A percentile compares a stretch with the other conserved stretches of the same genome.
phyloP scores from a whole-genome alignment of 2,888 invertebrate genomes.

The Synergus japonicus region DNA sequence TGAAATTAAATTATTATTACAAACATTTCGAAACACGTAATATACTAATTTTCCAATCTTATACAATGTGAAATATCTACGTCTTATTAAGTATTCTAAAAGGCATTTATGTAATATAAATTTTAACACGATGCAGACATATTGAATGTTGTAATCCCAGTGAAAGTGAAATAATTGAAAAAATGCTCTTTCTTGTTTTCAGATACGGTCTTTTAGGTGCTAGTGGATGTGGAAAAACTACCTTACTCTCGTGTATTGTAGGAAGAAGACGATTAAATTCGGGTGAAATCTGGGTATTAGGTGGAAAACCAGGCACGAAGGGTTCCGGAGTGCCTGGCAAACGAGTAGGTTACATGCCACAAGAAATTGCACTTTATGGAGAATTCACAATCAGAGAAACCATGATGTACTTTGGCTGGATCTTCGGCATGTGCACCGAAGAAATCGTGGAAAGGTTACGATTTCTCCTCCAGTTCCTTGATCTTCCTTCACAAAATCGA shows the following conservation, averaged over 20 bases:
- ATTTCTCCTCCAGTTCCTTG: conserved; percentile 93
- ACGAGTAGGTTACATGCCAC: conserved; percentile 98
- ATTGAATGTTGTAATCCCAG: neutral
- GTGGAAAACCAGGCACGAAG: conserved; percentile 92
- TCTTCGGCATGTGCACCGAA: conserved; percentile 92
- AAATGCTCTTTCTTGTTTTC: conserved; percentile 53
- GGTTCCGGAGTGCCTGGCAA: conserved; percentile 96
- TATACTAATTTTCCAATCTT: no score
- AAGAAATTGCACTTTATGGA: conserved; percentile 93
- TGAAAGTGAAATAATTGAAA: conserved; percentile 15
- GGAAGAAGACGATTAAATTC: conserved; percentile 91
- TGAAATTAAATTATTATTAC: no score
- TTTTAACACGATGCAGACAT: neutral
- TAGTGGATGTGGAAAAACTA: conserved; percentile 98
- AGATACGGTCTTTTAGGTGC: conserved; percentile 97
- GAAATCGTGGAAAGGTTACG: conserved; percentile 90
- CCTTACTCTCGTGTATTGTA: conserved; percentile 93
- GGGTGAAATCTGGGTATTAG: conserved; percentile 94
- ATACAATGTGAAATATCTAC: no score
- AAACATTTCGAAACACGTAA: no score
- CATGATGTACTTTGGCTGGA: conserved; percentile 97
- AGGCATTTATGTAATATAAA: neutral
- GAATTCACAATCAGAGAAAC: conserved; percentile 97
- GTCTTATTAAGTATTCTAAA: neutral
- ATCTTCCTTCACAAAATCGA: conserved; percentile 91